Conservation (phyloP, 2,797 vertebrate species). For the Paguma larvata region DNA sequence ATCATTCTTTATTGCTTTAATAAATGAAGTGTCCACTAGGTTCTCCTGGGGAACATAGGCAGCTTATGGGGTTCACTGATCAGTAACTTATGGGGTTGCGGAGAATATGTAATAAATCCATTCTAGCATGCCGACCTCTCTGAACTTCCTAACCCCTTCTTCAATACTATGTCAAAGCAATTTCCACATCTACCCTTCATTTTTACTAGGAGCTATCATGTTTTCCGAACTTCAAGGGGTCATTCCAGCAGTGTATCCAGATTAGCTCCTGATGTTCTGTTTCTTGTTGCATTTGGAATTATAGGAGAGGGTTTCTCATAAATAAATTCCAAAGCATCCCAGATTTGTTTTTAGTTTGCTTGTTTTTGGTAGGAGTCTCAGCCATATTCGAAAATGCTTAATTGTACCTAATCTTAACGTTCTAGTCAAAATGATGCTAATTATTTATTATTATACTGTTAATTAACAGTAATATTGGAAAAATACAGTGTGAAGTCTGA, state of each 20-base stretch:
- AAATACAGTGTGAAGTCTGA: neutral
- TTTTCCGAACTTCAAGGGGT: neutral
- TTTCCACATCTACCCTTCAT: neutral
- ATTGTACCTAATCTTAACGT: neutral
- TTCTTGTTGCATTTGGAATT: slow-evolving; percentile 32
- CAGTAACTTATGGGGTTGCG: neutral
- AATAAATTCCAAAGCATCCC: neutral
- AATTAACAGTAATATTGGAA: neutral
- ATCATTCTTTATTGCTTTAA: neutral
- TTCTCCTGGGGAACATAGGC: neutral
- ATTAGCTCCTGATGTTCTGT: neutral
- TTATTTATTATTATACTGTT: neutral
- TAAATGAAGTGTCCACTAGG: neutral
- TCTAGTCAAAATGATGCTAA: neutral
- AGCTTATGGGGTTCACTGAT: neutral
- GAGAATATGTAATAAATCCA: neutral
- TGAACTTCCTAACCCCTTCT: neutral
- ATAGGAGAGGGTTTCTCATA: neutral
- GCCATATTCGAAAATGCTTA: slow-evolving; percentile 27
- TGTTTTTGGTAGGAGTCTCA: neutral
- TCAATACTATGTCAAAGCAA: neutral
- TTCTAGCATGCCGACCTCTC: neutral
- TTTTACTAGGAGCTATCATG: neutral
- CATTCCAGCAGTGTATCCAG: neutral
- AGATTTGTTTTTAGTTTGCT: neutral